Evolutionary conservation across 1,140 invertebrate genomes (phyloP).

Genomic region (Adoxophyes honmai): DNA sequence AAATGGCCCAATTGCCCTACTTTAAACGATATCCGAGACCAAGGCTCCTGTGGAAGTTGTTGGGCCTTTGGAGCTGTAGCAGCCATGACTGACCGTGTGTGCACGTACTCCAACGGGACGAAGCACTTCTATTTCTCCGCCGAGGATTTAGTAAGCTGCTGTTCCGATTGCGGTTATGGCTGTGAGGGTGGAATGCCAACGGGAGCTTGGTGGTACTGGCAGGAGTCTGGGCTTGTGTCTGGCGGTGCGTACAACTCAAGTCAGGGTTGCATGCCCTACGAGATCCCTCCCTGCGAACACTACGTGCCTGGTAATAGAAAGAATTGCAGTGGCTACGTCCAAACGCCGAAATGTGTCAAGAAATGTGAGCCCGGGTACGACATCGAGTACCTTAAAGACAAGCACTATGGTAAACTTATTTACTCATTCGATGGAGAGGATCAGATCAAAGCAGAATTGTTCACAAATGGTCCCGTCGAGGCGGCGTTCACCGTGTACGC

Average conservation of each 20-base stretch:
- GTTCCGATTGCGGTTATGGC: no score
- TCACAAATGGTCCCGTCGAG: constrained; percentile 91
- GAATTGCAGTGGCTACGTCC: constrained; percentile 20
- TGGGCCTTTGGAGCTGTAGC: no score
- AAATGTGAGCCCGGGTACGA: constrained; percentile 84
- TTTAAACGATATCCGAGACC: no score
- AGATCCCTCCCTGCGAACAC: constrained; percentile 90
- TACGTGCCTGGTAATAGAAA: constrained; percentile 84
- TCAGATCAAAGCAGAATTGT: constrained; percentile 88
- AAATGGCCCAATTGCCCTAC: no score
- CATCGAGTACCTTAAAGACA: constrained; percentile 83
- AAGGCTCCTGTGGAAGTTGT: no score
- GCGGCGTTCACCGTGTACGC: constrained; percentile 90
- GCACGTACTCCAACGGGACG: no score
- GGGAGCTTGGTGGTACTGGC: constrained; percentile 88
- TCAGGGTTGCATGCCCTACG: constrained; percentile 88
- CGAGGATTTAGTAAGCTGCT: no score
- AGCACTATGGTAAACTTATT: constrained; percentile 83
- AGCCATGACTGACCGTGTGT: no score
- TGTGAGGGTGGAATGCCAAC: constrained; percentile 86
- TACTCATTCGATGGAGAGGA: constrained; percentile 82
- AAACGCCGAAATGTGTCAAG: constrained; percentile 88
- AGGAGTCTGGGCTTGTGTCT: constrained; percentile 84
- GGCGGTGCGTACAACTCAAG: constrained; percentile 86
- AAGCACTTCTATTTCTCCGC: no score